Evolutionary conservation across 2,113 vertebrate species (phyloP).

Genomic region (Chionomys nivalis): DNA sequence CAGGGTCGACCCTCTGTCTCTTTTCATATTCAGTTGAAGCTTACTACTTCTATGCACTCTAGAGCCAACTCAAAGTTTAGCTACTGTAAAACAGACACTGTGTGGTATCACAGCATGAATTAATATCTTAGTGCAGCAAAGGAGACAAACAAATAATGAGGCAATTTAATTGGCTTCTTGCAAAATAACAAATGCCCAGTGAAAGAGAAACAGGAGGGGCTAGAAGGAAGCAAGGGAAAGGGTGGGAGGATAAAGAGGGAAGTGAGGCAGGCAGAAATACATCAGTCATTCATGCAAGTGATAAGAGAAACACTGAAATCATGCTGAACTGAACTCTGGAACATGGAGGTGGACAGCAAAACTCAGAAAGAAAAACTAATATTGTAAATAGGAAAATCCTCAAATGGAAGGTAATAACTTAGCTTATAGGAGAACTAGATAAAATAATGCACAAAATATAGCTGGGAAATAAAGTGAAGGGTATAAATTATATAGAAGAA

Average conservation of each 20-base stretch:
- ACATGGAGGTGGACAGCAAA: background rate
- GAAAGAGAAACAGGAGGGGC: background rate
- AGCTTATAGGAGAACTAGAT: background rate
- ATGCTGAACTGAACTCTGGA: background rate
- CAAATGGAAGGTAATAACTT: background rate
- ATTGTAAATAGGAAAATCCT: background rate
- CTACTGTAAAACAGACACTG: background rate
- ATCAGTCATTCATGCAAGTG: background rate
- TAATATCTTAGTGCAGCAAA: background rate
- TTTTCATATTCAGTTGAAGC: background rate
- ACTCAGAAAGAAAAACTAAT: too few relatives aligned
- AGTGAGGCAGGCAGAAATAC: background rate
- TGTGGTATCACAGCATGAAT: background rate
- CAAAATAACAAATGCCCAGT: background rate
- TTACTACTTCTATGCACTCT: background rate
- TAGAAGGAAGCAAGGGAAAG: background rate
- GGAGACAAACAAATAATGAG: background rate
- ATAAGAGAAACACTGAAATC: background rate
- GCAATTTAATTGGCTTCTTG: background rate
- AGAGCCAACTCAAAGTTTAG: background rate
- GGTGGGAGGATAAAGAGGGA: rapidly evolving
- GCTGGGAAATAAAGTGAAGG: background rate
- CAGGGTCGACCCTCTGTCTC: background rate
- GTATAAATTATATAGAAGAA: background rate
- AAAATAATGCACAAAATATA: background rate